Percentiles rank a stretch among this genome's conserved stretches.
Evolutionary conservation across 2,888 invertebrate genomes (phyloP).

Genomic region (Melieria crassipennis): DNA sequence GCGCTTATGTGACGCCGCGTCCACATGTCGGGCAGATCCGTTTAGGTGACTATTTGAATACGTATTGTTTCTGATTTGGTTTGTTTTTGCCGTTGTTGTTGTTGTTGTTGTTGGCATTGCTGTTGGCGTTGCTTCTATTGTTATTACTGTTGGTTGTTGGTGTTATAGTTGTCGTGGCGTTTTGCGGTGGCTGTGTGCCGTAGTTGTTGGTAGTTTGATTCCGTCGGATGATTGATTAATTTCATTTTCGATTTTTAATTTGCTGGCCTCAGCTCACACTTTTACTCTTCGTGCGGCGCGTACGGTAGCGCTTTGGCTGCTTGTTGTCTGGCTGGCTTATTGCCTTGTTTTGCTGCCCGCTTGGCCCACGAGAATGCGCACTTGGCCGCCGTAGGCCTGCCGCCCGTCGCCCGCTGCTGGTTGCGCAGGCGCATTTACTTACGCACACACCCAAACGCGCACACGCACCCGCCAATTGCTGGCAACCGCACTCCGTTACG

Average conservation of each 20-base stretch:
- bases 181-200: neutral
- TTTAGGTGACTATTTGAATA: conserved; percentile 45
- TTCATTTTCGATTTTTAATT: conserved; percentile 56
- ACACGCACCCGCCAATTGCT: neutral
- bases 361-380: neutral
- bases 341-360: conserved; percentile 5
- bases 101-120: neutral
- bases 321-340: neutral
- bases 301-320: conserved; percentile 15
- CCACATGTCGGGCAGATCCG: conserved; percentile 53
- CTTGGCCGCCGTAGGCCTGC: neutral
- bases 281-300: conserved; percentile 27
- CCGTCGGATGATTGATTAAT: conserved; percentile 60
- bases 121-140: neutral
- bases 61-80: neutral
- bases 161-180: too few species aligned
- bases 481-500: conserved; percentile 24
- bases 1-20: conserved; percentile 9
- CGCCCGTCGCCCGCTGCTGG: conserved; percentile 2
- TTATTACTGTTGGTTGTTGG: conserved; percentile 5
- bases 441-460: neutral
- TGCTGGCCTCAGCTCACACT: conserved; percentile 36
- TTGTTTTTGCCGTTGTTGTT: conserved; percentile 12
- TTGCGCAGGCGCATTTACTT: conserved; percentile 18
- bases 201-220: conserved; percentile 7